Evolutionary conservation across 2,888 invertebrate genomes (phyloP), one percentile per base, ranked within the genome.

Genomic region (Philonicus albiceps): DNA sequence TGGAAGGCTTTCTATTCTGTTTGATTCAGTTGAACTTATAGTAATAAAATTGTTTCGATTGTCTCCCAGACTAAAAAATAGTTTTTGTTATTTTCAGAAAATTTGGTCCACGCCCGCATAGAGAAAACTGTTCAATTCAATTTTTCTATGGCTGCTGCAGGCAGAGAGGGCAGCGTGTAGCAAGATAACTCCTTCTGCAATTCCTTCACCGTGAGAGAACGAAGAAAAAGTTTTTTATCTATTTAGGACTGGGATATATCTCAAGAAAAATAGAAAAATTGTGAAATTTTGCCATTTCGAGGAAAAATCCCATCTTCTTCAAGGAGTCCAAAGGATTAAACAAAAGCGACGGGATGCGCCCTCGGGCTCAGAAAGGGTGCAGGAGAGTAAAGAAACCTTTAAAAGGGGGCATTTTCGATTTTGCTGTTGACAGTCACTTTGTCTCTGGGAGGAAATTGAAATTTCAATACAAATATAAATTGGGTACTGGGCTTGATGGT

Each of bases 391-490:
- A 49, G 19, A 8, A 74, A 74, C 37, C 74, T 74, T 34, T 74
- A 22, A 74, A 37, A 74, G 27, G 8, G 37, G 37, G 74, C 74
- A 74, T 34, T 74, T 74, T 74, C 74, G 74, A 34, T 74, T 74
- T 37, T 74, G 30, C 16, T 74, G 74, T 74, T 74, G 74, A 74
- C 74, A 74, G 37, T 74, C 74, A 74, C 31, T 74, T 74, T 74
- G 74, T 74, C 74, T 74, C 74, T 30, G 19, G 13, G 34, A 74
- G 37, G 74, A 74, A 74, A 74, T 74, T 74, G 74, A 74, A 74
- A 74, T 74, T 74, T 74, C 74, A 74, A 74, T 74, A 37, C 74
- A 74, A 74, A 74, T 74, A 64, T 19, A 64, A 64, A 22, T 64
- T 22, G 64, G 64, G 64, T 19, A 27, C 27, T 27, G 64, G 64